Conservation (phyloP, 2,797 vertebrate genomes). For the Lutjanus argentimaculatus region DNA sequence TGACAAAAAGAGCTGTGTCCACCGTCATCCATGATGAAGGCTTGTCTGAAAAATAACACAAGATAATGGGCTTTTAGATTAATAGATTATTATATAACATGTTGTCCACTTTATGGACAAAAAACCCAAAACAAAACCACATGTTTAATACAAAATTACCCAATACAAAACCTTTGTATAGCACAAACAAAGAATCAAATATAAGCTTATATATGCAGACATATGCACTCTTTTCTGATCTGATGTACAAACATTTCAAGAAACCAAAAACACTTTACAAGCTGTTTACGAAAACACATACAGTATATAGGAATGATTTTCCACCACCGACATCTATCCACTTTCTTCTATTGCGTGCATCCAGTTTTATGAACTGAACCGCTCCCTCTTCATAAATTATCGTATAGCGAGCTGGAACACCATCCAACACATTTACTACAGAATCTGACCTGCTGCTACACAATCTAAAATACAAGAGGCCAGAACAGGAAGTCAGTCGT, state of each 20-base stretch:
- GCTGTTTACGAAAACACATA: not conserved
- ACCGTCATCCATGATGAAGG: slow-evolving; percentile 88
- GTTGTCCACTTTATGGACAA: not conserved
- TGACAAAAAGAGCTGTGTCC: slow-evolving; percentile 91
- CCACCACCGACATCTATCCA: not conserved
- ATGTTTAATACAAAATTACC: not conserved
- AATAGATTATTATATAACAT: not conserved
- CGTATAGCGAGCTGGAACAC: not conserved
- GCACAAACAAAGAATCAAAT: not conserved
- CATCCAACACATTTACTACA: not conserved
- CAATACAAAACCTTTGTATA: not conserved
- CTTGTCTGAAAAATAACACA: slow-evolving; percentile 84
- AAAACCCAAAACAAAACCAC: not conserved
- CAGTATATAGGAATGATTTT: not conserved
- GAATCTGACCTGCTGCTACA: slow-evolving; percentile 13
- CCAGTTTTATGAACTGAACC: not conserved
- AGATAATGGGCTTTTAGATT: not conserved
- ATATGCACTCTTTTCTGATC: not conserved
- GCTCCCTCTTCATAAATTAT: slow-evolving; percentile 20
- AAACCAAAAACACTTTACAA: not conserved
- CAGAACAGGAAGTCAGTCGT: slow-evolving; percentile 1
- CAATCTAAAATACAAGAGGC: not conserved
- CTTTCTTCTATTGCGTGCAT: not conserved
- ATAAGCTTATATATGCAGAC: not conserved
- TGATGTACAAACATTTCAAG: not conserved